A percentile compares a stretch with the other conserved stretches of the same genome.
Evolutionary conservation across 2,113 vertebrate genomes (phyloP).

Genomic region (Cinclus mexicanus): DNA sequence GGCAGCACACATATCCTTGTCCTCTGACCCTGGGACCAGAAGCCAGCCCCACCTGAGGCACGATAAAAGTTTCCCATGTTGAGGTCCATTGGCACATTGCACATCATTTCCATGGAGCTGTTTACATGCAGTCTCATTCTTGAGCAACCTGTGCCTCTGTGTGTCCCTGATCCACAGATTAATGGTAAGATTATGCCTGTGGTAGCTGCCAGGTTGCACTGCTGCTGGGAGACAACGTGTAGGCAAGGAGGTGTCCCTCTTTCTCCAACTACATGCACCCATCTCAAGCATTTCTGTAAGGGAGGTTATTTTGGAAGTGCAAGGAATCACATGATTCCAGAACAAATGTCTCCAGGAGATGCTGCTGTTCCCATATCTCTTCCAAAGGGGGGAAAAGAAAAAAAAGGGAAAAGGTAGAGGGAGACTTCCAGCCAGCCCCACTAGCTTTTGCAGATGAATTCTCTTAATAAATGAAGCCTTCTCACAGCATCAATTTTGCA

Average conservation of each 20-base stretch:
- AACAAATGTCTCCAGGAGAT: constrained; percentile 27
- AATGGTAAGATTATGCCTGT: neutral
- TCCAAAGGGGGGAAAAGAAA: neutral
- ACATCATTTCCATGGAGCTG: neutral
- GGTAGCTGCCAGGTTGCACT: neutral
- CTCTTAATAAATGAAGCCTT: neutral
- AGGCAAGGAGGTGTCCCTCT: neutral
- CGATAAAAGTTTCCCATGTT: neutral
- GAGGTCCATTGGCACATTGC: neutral
- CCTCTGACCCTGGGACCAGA: neutral
- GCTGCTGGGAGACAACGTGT: neutral
- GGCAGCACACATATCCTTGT: neutral
- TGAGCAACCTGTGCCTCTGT: neutral
- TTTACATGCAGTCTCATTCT: neutral
- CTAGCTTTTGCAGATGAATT: neutral
- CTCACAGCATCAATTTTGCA: neutral
- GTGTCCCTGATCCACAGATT: constrained; percentile 5
- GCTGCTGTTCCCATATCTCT: constrained; percentile 20
- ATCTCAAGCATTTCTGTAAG: neutral
- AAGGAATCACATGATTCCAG: neutral
- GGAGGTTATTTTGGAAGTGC: constrained; percentile 32
- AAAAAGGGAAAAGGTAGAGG: neutral
- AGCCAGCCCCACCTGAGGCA: neutral
- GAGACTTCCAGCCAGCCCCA: neutral
- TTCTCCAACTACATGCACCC: neutral